Evolutionary conservation across 2,888 invertebrate species (phyloP).

Genomic region (Resseliella maxima): DNA sequence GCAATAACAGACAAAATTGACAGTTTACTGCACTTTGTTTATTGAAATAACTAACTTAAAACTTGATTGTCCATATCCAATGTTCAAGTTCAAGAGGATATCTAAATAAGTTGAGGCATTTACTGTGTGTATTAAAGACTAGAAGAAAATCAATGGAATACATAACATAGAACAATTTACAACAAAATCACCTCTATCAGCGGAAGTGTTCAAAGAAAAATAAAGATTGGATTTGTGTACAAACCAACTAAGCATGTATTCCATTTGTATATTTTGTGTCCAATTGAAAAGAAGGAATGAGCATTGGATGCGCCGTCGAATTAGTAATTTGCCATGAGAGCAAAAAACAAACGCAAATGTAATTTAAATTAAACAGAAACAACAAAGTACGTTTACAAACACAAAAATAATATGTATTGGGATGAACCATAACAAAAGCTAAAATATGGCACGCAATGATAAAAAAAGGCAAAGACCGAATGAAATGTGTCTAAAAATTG

Average conservation of each 20-base stretch:
- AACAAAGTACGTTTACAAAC: not conserved
- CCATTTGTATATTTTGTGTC: not conserved
- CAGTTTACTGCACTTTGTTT: too few species aligned
- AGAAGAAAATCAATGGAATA: not conserved
- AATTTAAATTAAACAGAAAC: slow-evolving; percentile 31
- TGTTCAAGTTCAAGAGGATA: too few species aligned
- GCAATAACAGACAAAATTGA: too few species aligned
- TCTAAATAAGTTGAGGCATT: too few species aligned
- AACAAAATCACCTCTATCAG: slow-evolving; percentile 37
- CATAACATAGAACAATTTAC: slow-evolving; percentile 1
- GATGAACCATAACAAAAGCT: too few species aligned
- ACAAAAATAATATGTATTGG: not conserved
- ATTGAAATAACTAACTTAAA: too few species aligned
- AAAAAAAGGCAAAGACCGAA: not conserved
- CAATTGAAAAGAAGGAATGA: not conserved
- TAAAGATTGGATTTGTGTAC: slow-evolving; percentile 6
- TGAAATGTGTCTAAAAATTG: slow-evolving; percentile 17
- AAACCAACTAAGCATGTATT: not conserved
- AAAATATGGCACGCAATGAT: too few species aligned
- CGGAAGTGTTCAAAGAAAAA: slow-evolving; percentile 53
- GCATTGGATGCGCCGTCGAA: not conserved
- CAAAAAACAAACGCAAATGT: not conserved
- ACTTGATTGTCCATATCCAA: too few species aligned
- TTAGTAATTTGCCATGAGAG: not conserved
- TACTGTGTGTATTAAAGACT: too few species aligned